A percentile compares a stretch with the other conserved stretches of the same genome.
These are phyloP conservation scores for Hirtodrosophila duncani DNA, from an alignment of 2,888 invertebrate genomes.

Conservation along the genomic window DNA sequence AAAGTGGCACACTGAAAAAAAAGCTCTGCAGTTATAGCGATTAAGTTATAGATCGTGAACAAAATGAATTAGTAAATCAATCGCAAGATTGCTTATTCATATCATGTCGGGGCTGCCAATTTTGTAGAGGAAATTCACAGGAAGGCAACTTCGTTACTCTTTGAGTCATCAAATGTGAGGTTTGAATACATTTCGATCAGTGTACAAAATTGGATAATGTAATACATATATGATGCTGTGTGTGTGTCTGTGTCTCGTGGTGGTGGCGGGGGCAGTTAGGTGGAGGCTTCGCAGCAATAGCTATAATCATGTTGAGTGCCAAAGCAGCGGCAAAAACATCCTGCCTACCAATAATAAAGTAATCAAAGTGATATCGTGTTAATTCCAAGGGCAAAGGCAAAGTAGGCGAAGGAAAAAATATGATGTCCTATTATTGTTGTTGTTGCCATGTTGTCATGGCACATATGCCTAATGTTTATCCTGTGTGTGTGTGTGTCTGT, in stretches of 20 bases:
- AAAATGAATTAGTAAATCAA: no score
- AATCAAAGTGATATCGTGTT: conserved; percentile 73
- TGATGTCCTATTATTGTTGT: conserved; percentile 22
- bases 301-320: conserved; percentile 58
- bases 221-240: no score
- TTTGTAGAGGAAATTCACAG: no score
- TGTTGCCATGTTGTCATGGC: conserved; percentile 53
- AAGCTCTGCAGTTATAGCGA: no score
- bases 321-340: not conserved
- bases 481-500: conserved; percentile 11
- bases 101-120: no score
- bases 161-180: no score
- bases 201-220: no score
- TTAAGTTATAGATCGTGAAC: no score
- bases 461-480: conserved; percentile 14
- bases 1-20: not conserved
- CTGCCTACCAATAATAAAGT: conserved; percentile 68
- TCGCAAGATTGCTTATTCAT: no score
- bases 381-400: conserved; percentile 28
- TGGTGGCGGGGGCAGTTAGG: conserved; percentile 2
- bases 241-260: not conserved
- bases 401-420: not conserved
- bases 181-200: no score
- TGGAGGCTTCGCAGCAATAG: conserved; percentile 9
- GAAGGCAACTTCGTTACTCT: no score